Evolutionary conservation across 1,140 invertebrate genomes (phyloP), one percentile per base, ranked within the genome.

Genomic region (Heterodera carotae): DNA sequence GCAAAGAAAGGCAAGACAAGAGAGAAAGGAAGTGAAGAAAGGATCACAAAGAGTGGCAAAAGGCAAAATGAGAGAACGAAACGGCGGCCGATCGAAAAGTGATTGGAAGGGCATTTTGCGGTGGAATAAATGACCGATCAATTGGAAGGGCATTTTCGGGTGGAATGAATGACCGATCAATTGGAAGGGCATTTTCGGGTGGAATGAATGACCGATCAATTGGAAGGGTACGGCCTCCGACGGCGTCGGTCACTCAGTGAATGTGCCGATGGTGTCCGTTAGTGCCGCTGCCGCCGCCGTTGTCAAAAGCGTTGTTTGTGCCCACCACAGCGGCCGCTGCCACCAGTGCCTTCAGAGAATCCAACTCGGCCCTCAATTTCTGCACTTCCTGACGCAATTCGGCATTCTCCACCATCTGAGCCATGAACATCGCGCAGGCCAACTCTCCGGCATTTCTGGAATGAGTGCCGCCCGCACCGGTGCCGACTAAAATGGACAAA

Each of bases 391-490:
- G 62, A 15, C 62, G 62, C 62, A 66, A 34, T 27, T 66, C 62
- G n/a, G 33, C 62, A 66, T 66, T 66, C 62, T 66, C 62, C 62
- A 66, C 62, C 62, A 34, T 34, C 62, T 66, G 62, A 12, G 62
- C 62, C 62, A 66, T 66, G 29, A 66, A 66, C 62, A 66, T 66
- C 2, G 62, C 33, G 62, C 62, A 66, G 25, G 62, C 62, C 62
- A 66, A 34, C 62, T 66, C 62, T 12, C 62, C 62, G n/a, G 62
- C n/a, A 31, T 66, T 66, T 15, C 62, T 29, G 1, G 62, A 29
- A 27, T 29, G 29, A 66, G 62, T 15, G 33, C 62, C 62, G n/a
- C 62, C n/a, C n/a, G n/a, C 60, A 5, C 29, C 22, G 60, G 7
- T 31, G 10, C 10, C 8, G 8, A 25, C 60, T 25, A 22, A 62